Evolutionary conservation across 2,797 vertebrate species (phyloP), one percentile per base, ranked within the genome.

Genomic region (Sebastes umbrosus): DNA sequence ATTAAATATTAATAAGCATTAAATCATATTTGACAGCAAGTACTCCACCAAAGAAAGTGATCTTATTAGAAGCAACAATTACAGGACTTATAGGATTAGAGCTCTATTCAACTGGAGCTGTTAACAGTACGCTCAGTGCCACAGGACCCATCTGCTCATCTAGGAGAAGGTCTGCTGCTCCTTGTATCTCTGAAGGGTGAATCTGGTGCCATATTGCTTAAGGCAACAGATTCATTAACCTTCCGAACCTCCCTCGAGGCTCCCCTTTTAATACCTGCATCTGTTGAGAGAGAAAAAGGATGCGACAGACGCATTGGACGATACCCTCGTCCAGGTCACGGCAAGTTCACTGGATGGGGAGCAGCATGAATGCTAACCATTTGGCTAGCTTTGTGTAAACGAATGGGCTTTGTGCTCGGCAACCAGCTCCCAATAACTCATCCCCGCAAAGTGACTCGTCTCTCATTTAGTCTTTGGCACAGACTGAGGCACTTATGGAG

Each of bases 161-260:
- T 52, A 69, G 71, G 46, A 79, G 54, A 85, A 64, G 79, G 80
- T 83, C 89, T 88, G 87, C 83, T 70, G 88, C 79, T 79, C 77
- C 79, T 75, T 85, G 86, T 90, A 78, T 78, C 80, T 70, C 29
- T 64, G 77, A 83, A 86, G 84, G 81, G 57, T 65, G 81, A 88
- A 86, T 90, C 83, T 90, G 93, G 75, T 87, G 86, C 90, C 93
- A 91, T 93, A 93, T 93, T 94, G 93, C 90, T 91, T 89, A 84
- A 90, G 88, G 92, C 85, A 83, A 91, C 80, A 84, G 88, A 90
- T 93, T 93, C 86, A 93, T 94, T 94, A 94, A 94, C 92, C 93
- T 93, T 85, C 80, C 27, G 6, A 85, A 84, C 84, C 80, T 80
- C 86, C 87, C 90, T 27, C 0, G 74, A 85, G 90, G 80, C 81